Percentiles rank a stretch among this genome's conserved stretches.
These are phyloP conservation scores for Holacanthus passer DNA, from an alignment of 2,113 vertebrate genomes.

Conservation along the genomic window DNA sequence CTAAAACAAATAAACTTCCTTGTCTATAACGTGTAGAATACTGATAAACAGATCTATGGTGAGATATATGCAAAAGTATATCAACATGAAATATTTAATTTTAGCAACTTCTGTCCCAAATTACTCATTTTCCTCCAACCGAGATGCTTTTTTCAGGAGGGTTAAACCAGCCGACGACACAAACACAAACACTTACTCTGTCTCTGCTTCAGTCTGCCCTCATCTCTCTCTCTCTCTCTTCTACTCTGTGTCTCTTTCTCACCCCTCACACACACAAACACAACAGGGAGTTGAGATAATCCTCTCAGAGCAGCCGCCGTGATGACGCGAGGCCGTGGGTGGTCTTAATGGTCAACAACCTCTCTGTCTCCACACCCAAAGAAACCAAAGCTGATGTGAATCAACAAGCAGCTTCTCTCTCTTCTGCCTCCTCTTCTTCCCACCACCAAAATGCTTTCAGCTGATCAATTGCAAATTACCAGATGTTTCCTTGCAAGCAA, in stretches of 20 bases:
- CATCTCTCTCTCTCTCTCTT: neutral
- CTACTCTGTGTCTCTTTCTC: slow-evolving; percentile 3
- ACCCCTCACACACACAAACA: slow-evolving; percentile 25
- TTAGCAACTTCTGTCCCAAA: neutral
- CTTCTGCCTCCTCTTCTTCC: neutral
- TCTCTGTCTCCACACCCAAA: neutral
- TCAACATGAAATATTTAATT: neutral
- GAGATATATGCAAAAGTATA: neutral
- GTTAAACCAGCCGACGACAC: neutral
- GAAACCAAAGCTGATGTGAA: slow-evolving; percentile 18
- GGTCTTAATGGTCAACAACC: slow-evolving; percentile 55
- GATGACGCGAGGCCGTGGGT: slow-evolving; percentile 62
- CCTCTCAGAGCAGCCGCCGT: slow-evolving; percentile 26
- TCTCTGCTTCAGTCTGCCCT: neutral
- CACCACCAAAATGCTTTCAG: neutral
- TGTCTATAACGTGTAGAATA: neutral
- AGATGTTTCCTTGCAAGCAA: no score
- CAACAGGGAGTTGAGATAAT: slow-evolving; percentile 51
- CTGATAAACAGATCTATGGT: neutral
- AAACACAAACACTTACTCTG: neutral
- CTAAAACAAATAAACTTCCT: no score
- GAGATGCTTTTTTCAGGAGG: neutral
- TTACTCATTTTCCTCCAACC: neutral
- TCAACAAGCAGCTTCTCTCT: slow-evolving; percentile 6
- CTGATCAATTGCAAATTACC: neutral